Percentiles rank a stretch among this genome's conserved stretches.
These are phyloP conservation scores for Perodicticus potto DNA, from an alignment of 2,797 vertebrate genomes.

Conservation along the genomic window DNA sequence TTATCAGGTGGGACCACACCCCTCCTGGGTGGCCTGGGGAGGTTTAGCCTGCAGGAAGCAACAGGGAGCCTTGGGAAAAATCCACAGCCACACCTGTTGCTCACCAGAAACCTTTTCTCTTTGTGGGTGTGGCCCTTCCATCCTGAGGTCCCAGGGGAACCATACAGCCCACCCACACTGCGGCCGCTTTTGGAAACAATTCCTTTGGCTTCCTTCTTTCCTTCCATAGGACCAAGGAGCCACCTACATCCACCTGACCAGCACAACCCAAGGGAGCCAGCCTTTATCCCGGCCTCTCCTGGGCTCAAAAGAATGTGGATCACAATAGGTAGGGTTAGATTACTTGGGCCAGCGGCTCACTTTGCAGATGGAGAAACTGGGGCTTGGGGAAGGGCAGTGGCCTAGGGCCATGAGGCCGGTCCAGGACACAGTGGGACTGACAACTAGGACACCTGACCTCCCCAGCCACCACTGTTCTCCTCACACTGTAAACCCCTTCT, in stretches of 20 bases:
- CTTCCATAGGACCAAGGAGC: neutral
- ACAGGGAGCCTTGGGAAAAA: constrained; percentile 4
- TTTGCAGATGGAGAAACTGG: constrained; percentile 12
- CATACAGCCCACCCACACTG: accelerated
- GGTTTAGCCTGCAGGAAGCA: neutral
- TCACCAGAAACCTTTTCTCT: neutral
- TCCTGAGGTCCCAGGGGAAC: neutral
- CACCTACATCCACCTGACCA: neutral
- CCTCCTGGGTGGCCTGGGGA: neutral
- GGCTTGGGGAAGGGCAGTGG: neutral
- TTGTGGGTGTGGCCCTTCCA: neutral
- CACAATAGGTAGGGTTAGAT: constrained; percentile 37
- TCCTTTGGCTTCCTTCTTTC: neutral
- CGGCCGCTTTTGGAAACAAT: accelerated
- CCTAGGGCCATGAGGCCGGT: neutral
- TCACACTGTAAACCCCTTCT: neutral
- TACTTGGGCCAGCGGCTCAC: neutral
- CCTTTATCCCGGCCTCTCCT: neutral
- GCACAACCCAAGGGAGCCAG: neutral
- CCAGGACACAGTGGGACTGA: neutral
- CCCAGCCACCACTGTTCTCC: neutral
- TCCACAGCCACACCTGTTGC: neutral
- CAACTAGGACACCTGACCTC: neutral
- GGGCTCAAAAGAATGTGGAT: neutral
- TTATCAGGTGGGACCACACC: neutral